Evolutionary conservation across 1,140 invertebrate species (phyloP).

Genomic region (Drosophila sproati): DNA sequence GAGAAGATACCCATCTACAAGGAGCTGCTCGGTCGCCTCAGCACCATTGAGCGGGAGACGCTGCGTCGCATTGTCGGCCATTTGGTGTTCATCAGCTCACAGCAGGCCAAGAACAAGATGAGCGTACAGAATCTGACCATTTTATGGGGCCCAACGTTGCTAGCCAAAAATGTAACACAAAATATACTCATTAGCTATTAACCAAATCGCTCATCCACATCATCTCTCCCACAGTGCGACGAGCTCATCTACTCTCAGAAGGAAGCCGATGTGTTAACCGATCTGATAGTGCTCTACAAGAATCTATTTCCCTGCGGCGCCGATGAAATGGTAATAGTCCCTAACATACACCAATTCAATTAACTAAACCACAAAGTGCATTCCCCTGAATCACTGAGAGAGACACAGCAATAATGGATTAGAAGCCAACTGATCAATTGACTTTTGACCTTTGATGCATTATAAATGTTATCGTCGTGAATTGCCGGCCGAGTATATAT

Average conservation of each 20-base stretch:
- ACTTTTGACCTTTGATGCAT: too few relatives aligned
- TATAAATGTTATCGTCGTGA: too few relatives aligned
- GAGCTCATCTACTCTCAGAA: slow-evolving; percentile 86
- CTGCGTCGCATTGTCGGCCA: slow-evolving; percentile 91
- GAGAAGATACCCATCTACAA: slow-evolving; percentile 87
- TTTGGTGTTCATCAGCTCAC: slow-evolving; percentile 91
- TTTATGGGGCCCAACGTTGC: slow-evolving; percentile 93
- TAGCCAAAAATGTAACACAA: slow-evolving; percentile 88
- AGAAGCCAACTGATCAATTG: too few relatives aligned
- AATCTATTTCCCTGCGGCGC: slow-evolving; percentile 86
- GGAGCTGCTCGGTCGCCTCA: slow-evolving; percentile 88
- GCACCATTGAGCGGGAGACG: slow-evolving; percentile 89
- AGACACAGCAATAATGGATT: too few relatives aligned
- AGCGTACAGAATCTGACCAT: slow-evolving; percentile 91
- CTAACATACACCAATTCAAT: neutral
- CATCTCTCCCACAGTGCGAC: slow-evolving; percentile 45
- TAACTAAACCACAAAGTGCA: neutral
- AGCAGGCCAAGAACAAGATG: slow-evolving; percentile 92
- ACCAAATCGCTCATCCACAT: neutral
- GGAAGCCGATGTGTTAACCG: slow-evolving; percentile 89
- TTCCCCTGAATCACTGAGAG: too few relatives aligned
- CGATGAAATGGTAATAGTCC: slow-evolving; percentile 79
- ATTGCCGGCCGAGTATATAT: too few relatives aligned
- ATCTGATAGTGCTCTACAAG: slow-evolving; percentile 87
- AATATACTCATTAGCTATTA: neutral